Conservation (phyloP, 1,140 invertebrate genomes). For the Drosophila malerkotliana region DNA sequence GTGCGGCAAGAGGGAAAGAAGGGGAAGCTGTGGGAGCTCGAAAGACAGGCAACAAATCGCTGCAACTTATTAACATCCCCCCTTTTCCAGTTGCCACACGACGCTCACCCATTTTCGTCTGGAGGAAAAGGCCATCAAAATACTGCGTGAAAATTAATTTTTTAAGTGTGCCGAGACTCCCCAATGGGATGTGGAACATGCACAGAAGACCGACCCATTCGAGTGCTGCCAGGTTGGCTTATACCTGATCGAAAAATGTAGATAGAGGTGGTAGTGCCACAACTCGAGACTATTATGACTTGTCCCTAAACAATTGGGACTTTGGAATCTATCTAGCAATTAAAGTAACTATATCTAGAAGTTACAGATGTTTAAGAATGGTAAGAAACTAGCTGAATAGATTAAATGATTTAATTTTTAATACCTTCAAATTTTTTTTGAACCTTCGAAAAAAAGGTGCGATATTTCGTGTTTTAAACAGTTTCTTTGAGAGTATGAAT, state of each 20-base stretch:
- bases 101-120: slow-evolving; percentile 8
- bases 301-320: too few species aligned
- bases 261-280: slow-evolving; percentile 11
- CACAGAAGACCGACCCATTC: slow-evolving; percentile 10
- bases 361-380: too few species aligned
- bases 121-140: slow-evolving; percentile 44
- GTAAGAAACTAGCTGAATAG: too few species aligned
- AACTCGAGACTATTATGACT: neutral
- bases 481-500: too few species aligned
- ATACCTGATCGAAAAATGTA: slow-evolving; percentile 8
- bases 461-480: too few species aligned
- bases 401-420: too few species aligned
- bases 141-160: slow-evolving; percentile 55
- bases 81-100: neutral
- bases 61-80: slow-evolving; percentile 72
- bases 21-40: neutral
- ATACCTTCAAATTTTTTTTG: too few species aligned
- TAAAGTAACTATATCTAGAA: too few species aligned
- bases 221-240: slow-evolving; percentile 1
- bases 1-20: neutral
- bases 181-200: slow-evolving; percentile 21
- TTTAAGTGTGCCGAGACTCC: slow-evolving; percentile 31
- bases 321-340: too few species aligned
- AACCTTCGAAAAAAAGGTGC: too few species aligned
- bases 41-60: slow-evolving; percentile 74